Base-by-base conservation (phyloP, 1,140 invertebrate genomes). In the Sesamia nonagrioides region DNA sequence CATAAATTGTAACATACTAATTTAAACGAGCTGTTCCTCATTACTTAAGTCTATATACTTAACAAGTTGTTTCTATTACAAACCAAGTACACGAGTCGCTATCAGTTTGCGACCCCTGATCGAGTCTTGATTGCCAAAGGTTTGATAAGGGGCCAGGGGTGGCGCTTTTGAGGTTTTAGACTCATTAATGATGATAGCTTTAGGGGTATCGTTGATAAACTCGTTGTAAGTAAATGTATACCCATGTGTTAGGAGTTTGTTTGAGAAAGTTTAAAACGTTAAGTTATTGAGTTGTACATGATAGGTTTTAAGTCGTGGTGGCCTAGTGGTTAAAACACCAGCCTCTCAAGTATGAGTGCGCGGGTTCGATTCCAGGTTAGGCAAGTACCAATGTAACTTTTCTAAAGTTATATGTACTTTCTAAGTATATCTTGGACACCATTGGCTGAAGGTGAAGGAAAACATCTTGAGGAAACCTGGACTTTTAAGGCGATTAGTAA, bases 141-240 rank as follows among this genome's bases (percentile, higher is more conserved):
- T 27, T 40, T 74, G 71, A 74, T 74, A 58, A 37, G 69, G 69
- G 50, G 56, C 54, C 42, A 11, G 17, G 17, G 40, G 54, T 56
- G 17, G 21, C 42, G 18, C 50, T 56, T 71, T 71, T 56, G 2
- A 9, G 69, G 54, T 13, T 58, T 13, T 74, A 45, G 61, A 42
- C 56, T 74, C 11, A 40, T 48, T 74, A 74, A 74, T 74, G 42
- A 60, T 60, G 40, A 48, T 48, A 68, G 50, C 66, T 69, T 69
- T 13, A 58, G 7, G 42, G 1, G 42, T 69, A 48, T 45, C 63
- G 42, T 33, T 68, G 17, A 68, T 48, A 6, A 27, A 66, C 15
- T 66, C 42, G 37, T 66, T 66, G 40, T 66, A 21, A 18, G 37
- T 42, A 42, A 66, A 66, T 9, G 7, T 42, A 6, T 42, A 13